Evolutionary conservation across 2,888 invertebrate species (phyloP).

Genomic region (Orchesella flavescens): DNA sequence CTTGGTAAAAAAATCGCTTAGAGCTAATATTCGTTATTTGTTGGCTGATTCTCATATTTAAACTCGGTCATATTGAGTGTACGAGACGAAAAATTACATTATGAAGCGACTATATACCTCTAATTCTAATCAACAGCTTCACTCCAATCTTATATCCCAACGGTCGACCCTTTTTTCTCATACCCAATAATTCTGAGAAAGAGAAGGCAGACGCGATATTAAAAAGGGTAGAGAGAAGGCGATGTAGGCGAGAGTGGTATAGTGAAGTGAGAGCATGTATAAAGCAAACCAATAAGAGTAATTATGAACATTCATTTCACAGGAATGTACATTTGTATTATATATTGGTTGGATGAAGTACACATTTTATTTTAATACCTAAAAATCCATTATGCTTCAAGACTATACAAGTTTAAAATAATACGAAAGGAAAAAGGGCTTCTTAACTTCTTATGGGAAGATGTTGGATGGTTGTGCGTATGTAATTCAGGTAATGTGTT

Average conservation of each 20-base stretch:
- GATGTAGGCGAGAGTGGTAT: not conserved
- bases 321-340: not conserved
- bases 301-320: conserved; percentile 28
- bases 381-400: not conserved
- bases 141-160: not conserved
- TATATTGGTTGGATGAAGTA: not conserved
- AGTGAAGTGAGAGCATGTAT: not conserved
- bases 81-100: no score
- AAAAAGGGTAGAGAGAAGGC: conserved; percentile 1
- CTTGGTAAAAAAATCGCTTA: conserved; percentile 11
- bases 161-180: conserved; percentile 43
- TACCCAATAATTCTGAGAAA: conserved; percentile 44
- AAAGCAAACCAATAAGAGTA: not conserved
- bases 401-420: not conserved
- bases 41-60: not conserved
- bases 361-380: not conserved
- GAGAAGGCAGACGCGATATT: not conserved
- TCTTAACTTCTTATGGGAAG: no score
- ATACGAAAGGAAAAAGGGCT: not conserved
- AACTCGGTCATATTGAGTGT: not conserved
- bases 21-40: not conserved
- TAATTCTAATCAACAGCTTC: not conserved
- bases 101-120: no score
- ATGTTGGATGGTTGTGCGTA: not conserved
- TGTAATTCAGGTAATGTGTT: not conserved